Percentiles rank a stretch among this genome's conserved stretches.
These are phyloP conservation scores for Pristionchus exspectatus DNA, from an alignment of 2,888 invertebrate genomes.

Conservation along the genomic window DNA sequence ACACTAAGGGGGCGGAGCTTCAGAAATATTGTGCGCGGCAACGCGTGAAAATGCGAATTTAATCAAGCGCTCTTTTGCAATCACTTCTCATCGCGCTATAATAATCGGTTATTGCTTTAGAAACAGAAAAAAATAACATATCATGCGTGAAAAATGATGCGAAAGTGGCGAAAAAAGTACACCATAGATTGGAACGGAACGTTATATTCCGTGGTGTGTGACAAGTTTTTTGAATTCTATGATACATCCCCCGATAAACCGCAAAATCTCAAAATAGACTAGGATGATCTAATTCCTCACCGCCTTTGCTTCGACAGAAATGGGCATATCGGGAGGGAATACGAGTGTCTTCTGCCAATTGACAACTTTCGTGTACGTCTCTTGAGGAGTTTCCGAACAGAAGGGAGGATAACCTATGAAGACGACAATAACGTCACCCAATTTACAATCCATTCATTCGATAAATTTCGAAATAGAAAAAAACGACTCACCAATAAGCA, in stretches of 20 bases:
- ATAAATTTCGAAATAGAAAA: background rate
- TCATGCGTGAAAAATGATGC: too few species aligned
- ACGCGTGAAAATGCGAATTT: background rate
- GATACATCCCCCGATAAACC: too few species aligned
- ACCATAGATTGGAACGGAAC: too few species aligned
- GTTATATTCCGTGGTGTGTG: too few species aligned
- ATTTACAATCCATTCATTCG: background rate
- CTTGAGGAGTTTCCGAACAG: slow-evolving; percentile 98
- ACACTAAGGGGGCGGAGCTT: too few species aligned
- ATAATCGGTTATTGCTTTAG: too few species aligned
- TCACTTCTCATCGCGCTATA: too few species aligned
- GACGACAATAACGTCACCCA: background rate
- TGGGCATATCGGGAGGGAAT: slow-evolving; percentile 99
- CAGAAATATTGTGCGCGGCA: too few species aligned
- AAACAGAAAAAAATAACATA: too few species aligned
- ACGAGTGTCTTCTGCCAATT: slow-evolving; percentile 98
- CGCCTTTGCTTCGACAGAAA: slow-evolving; percentile 91
- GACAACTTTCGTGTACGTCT: slow-evolving; percentile 97
- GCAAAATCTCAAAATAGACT: background rate
- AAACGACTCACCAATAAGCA: slow-evolving; percentile 89
- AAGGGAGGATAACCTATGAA: slow-evolving; percentile 94
- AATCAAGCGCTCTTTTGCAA: too few species aligned
- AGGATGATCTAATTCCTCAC: slow-evolving; percentile 59
- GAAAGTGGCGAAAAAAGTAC: too few species aligned
- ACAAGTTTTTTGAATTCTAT: too few species aligned